Evolutionary conservation across 2,888 invertebrate species (phyloP), one percentile per base, ranked within the genome.

Genomic region (Phyllotreta striolata): DNA sequence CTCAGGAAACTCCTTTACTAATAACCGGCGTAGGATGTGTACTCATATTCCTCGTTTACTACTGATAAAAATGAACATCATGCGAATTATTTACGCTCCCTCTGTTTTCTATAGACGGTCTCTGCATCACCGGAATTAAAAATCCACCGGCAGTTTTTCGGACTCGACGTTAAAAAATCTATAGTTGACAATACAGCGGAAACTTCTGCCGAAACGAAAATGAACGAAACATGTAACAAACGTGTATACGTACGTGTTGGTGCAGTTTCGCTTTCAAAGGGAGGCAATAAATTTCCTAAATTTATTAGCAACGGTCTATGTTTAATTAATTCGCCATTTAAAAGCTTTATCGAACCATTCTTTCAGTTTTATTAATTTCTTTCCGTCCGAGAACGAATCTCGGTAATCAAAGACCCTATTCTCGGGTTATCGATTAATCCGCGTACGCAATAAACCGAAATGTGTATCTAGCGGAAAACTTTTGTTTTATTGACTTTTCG

Each of bases 111-210:
- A 67, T 66, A 64, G 66, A 49, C 54, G 55, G 66, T 59, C 61
- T 43, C 60, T 70, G 68, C 72, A 72, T 72, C 69, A 71, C 67
- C 61, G 61, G 69, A 66, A 72, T 72, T 72, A 69, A 71, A 72
- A 72, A 64, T 66, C 61, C 62, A 55, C 14, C 14, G 59, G 43
- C 56, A 63, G 57, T 63, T 55, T 57, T 54, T 62, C 47, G 38
- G 40, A 40, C 37, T 55, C 56, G 35, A 47, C 51, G 41, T 55
- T 66, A 34, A 51, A 47, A 63, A 54, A 60, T 40, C 51, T 55
- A 58, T 61, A 65, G 59, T 61, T 63, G 59, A 66, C 59, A 63
- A 51, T 63, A 39, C 58, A 58, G 52, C 49, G 55, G 49, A 52
- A 57, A 51, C 63, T 57, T 51, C 34, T 54, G 46, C 41, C 39